Evolutionary conservation across 2,113 vertebrate species (phyloP).

Genomic region (Anser brachyrhynchus): DNA sequence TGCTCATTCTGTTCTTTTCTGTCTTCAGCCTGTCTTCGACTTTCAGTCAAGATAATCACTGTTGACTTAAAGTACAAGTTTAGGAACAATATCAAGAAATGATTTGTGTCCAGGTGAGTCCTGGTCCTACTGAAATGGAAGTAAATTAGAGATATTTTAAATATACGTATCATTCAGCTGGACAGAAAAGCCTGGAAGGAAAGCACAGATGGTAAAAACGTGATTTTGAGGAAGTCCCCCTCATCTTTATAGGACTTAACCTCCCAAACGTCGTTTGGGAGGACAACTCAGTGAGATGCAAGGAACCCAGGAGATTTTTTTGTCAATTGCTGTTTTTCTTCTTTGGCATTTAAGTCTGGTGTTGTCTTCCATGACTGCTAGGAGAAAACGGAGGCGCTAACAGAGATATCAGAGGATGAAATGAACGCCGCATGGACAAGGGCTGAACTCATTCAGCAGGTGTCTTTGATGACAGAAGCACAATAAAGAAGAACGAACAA

Average conservation of each 20-base stretch:
- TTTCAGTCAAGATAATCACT: background rate
- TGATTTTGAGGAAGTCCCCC: background rate
- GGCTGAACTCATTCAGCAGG: background rate
- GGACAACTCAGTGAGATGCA: background rate
- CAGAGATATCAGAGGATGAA: background rate
- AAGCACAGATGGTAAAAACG: background rate
- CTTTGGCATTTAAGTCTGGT: background rate
- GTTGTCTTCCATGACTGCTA: background rate
- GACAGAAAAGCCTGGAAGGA: background rate
- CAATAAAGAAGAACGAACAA: background rate
- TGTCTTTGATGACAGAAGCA: background rate
- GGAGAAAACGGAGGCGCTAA: background rate
- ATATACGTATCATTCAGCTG: background rate
- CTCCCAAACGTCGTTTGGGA: background rate
- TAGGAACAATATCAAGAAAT: background rate
- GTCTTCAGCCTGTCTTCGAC: background rate
- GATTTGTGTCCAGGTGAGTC: background rate
- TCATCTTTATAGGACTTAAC: background rate
- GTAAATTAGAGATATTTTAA: background rate
- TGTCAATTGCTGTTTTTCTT: background rate
- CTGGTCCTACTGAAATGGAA: background rate
- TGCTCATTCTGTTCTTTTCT: too few species aligned
- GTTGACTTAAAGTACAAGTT: background rate
- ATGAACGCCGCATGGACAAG: background rate
- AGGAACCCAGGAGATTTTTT: background rate